Conservation (phyloP, 2,797 vertebrate species). For the Urocyon cinereoargenteus region DNA sequence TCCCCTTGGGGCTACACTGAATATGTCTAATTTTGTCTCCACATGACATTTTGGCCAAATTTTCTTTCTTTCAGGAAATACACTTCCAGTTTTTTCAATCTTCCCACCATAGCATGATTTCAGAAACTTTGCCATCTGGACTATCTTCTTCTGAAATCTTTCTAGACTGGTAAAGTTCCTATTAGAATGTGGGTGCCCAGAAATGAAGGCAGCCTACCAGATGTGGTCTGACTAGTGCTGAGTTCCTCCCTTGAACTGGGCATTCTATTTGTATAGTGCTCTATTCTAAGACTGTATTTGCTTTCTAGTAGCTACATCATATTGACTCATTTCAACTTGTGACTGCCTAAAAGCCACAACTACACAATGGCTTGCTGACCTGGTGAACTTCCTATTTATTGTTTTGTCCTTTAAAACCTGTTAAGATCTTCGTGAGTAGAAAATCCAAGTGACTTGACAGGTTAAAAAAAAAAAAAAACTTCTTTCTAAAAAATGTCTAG, state of each 20-base stretch:
- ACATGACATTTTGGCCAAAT: conserved; percentile 65
- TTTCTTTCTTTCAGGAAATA: conserved; percentile 69
- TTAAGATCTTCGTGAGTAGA: conserved; percentile 43
- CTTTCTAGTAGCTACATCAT: conserved; percentile 74
- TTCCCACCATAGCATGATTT: conserved; percentile 43
- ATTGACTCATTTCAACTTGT: conserved; percentile 66
- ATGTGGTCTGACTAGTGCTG: not conserved
- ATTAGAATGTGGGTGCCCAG: conserved; percentile 45
- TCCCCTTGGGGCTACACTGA: conserved; percentile 42
- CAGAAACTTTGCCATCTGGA: conserved; percentile 32
- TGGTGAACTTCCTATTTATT: conserved; percentile 70
- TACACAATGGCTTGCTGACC: conserved; percentile 67
- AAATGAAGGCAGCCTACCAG: conserved; percentile 54
- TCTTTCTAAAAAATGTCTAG: conserved; percentile 29
- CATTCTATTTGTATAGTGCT: conserved; percentile 55
- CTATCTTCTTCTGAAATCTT: conserved; percentile 58
- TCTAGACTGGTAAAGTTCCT: conserved; percentile 48
- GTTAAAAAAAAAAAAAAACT: conserved; percentile 61
- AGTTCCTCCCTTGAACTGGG: conserved; percentile 4
- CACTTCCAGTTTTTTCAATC: conserved; percentile 52
- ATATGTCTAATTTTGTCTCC: conserved; percentile 62
- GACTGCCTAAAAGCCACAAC: conserved; percentile 71
- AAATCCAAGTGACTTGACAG: conserved; percentile 42
- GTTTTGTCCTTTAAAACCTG: conserved; percentile 63
- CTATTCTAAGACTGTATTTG: conserved; percentile 10